Conservation (phyloP, 2,113 vertebrate species). For the Siphamia tubifer region DNA sequence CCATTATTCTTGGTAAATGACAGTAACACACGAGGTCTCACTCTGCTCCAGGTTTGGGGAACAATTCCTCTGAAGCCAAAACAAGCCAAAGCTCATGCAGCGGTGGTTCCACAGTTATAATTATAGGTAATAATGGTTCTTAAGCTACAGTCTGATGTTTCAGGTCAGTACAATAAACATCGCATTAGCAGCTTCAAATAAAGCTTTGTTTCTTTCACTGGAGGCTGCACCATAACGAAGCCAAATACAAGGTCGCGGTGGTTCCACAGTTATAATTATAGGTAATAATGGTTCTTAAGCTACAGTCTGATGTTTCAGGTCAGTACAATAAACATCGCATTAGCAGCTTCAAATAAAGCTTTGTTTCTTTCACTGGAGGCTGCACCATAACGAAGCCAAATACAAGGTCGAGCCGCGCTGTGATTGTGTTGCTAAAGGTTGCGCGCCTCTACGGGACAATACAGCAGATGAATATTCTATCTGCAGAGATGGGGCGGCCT, state of each 20-base stretch:
- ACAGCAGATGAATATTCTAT: constrained; percentile 61
- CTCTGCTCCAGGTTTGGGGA: background rate
- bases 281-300: background rate
- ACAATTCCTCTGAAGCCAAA: background rate
- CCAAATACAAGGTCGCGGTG: constrained; percentile 58
- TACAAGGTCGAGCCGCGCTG: constrained; percentile 46
- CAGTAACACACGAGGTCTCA: background rate
- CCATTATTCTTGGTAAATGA: background rate
- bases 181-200: constrained; percentile 11
- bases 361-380: constrained; percentile 22
- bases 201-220: constrained; percentile 9
- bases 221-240: constrained; percentile 32
- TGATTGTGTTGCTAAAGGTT: constrained; percentile 57
- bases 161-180: background rate
- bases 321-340: background rate
- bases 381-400: constrained; percentile 29
- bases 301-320: background rate
- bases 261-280: background rate
- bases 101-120: background rate
- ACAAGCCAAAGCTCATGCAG: too few species aligned
- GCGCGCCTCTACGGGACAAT: constrained; percentile 45
- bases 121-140: background rate
- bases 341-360: constrained; percentile 12
- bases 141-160: background rate
- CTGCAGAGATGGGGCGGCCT: constrained; percentile 57